Evolutionary conservation across 2,113 vertebrate species (phyloP).

Genomic region (Benitochromis conjunctus): DNA sequence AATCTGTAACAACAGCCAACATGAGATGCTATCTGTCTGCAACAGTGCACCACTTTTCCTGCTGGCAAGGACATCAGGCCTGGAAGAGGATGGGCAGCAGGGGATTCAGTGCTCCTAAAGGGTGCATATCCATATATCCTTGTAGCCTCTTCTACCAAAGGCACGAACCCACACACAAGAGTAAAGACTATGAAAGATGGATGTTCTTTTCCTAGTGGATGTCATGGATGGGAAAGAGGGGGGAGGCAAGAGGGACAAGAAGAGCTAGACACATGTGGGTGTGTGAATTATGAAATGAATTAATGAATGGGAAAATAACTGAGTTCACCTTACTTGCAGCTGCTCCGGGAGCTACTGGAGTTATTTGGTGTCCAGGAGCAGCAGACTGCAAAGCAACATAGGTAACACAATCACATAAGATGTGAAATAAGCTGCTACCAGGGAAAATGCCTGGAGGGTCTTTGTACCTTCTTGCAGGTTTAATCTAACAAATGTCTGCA

Average conservation of each 20-base stretch:
- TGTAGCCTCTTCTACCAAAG: constrained; percentile 1
- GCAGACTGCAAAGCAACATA: neutral
- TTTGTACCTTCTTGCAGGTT: neutral
- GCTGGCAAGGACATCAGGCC: constrained; percentile 50
- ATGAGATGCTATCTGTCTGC: constrained; percentile 61
- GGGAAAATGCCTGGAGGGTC: neutral
- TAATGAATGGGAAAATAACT: neutral
- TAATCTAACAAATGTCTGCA: neutral
- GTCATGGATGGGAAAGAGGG: neutral
- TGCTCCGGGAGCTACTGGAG: neutral
- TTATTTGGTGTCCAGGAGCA: neutral
- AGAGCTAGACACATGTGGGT: neutral
- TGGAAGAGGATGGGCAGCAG: constrained; percentile 11
- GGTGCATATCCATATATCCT: constrained; percentile 30
- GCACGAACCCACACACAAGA: neutral
- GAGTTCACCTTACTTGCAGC: constrained; percentile 1
- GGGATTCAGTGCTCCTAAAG: constrained; percentile 7
- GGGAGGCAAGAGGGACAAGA: neutral
- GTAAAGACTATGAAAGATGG: neutral
- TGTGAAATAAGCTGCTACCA: neutral
- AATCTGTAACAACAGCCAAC: constrained; percentile 22
- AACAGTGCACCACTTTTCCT: constrained; percentile 63
- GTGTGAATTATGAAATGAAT: constrained; percentile 29
- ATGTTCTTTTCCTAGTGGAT: neutral
- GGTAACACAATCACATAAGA: neutral